Percentiles rank a stretch among this genome's conserved stretches.
These are phyloP conservation scores for Acanthosoma haemorrhoidale DNA, from an alignment of 2,888 invertebrate genomes.

Conservation along the genomic window DNA sequence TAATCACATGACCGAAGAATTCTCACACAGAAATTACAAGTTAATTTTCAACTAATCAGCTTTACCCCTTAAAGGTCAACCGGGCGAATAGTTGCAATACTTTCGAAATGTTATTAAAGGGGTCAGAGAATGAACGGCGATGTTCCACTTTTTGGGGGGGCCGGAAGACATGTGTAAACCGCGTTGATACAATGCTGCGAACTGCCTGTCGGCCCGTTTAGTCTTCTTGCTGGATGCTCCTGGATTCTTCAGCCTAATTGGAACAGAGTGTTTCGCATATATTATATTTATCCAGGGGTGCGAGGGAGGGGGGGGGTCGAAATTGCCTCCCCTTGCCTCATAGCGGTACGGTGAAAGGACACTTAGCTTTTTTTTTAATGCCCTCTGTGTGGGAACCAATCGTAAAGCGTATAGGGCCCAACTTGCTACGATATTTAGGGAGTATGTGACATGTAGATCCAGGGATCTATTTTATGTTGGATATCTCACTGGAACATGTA, in stretches of 20 bases:
- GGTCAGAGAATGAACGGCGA: not conserved
- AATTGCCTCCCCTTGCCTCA: not conserved
- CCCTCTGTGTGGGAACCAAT: conserved; percentile 3
- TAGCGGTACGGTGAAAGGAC: conserved; percentile 1
- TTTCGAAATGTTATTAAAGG: not conserved
- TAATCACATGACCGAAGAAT: no score
- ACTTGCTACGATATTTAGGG: no score
- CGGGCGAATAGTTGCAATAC: not conserved
- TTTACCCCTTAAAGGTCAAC: not conserved
- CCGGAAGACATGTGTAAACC: not conserved
- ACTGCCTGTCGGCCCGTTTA: no score
- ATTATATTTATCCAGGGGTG: not conserved
- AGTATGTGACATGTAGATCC: no score
- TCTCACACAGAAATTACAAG: not conserved
- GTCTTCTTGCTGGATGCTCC: not conserved
- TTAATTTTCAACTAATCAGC: not conserved
- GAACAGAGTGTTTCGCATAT: not conserved
- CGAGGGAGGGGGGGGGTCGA: no score
- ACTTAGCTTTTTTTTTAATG: not conserved
- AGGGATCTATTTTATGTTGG: no score
- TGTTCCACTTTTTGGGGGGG: not conserved
- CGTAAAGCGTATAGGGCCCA: not conserved
- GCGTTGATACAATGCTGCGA: conserved; percentile 3
- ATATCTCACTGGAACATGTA: no score
- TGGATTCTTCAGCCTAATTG: not conserved